Evolutionary conservation across 2,113 vertebrate species (phyloP), one percentile per base, ranked within the genome.

Genomic region (Sinocyclocheilus rhinocerous): DNA sequence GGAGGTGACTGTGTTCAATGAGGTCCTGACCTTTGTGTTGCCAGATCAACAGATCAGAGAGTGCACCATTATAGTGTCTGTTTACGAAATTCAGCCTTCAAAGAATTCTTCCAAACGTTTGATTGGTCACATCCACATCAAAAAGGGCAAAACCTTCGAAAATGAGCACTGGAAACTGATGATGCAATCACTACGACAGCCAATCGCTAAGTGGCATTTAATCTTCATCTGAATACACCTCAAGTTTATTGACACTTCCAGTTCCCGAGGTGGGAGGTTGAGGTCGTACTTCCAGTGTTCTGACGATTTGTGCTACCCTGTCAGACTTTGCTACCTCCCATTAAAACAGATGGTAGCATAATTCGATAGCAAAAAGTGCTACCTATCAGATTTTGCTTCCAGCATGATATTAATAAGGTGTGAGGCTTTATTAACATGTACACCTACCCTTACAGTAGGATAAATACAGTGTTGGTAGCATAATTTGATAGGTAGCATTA

Each of bases 121-220:
- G 83, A 88, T 93, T 61, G 96, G 95, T 76, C 94, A 94, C 88
- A 85, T 93, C 24, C 90, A 82, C 26, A 76, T 95, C 26, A 92
- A 92, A 36, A 96, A 93, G 85, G 90, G 88, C 16, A 92, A 45
- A 29, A 80, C 67, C 4, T 85, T 77, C 0, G 90, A 92, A 69
- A 92, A 94, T 36, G 84, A 93, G 16, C 95, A 95, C 86, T 95
- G 95, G 95, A 90, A 73, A 33, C 65, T 92, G 87, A 95, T 95
- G 94, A 91, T 94, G 91, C 81, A 81, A 20, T 94, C 95, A 33
- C 80, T 94, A 18, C 94, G 95, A 20, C 95, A 96, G 85, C 94
- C 95, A 22, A 69, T 96, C 20, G 94, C 95, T 45, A 90, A 92
- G 79, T 96, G 95, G 95, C 96, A 96, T 77, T 90, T 90, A n/a